These are phyloP conservation scores for Sebastes schlegelii DNA, from an alignment of 2,113 vertebrate genomes.

Conservation along the genomic window DNA sequence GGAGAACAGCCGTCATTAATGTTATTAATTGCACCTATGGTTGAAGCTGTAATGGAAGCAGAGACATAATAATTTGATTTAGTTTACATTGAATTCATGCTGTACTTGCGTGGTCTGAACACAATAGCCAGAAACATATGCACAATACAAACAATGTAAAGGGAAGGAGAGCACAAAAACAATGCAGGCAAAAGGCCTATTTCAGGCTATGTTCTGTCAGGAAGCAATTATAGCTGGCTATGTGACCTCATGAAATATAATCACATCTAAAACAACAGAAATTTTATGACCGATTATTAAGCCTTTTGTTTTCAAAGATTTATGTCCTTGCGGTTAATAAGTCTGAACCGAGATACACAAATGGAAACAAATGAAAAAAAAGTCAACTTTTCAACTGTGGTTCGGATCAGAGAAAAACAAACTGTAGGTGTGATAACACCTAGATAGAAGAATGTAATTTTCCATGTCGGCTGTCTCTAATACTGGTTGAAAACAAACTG, in stretches of 20 bases:
- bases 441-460: neutral
- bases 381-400: neutral
- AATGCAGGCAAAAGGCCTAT: neutral
- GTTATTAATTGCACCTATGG: too few species aligned
- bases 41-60: neutral
- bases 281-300: neutral
- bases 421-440: conserved; percentile 7
- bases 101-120: neutral
- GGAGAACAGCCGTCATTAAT: too few species aligned
- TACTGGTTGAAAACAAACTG: neutral
- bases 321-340: neutral
- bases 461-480: neutral
- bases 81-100: neutral
- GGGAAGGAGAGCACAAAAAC: neutral
- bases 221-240: too few species aligned
- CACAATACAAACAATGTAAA: neutral
- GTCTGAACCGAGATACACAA: neutral
- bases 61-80: neutral
- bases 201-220: neutral
- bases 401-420: neutral
- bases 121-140: neutral
- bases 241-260: neutral
- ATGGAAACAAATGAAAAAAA: neutral
- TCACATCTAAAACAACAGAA: neutral
- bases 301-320: neutral